Base-by-base conservation (phyloP, 2,797 vertebrate genomes). In the Danio tinwini region DNA sequence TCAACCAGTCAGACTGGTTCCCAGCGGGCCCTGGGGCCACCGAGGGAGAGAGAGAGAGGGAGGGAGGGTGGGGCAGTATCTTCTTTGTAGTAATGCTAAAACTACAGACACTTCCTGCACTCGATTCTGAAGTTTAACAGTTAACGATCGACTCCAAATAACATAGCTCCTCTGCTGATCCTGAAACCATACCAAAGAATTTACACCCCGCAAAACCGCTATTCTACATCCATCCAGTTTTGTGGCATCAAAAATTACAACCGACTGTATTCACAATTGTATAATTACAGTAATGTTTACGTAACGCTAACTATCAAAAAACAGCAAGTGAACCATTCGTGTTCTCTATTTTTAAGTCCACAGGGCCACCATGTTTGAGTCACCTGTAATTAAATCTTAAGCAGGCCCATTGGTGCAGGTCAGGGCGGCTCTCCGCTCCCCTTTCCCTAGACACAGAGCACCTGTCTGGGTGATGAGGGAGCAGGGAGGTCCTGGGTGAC, bases 1-100 rank as follows among this genome's bases (percentile, higher is more conserved):
- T 80, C 21, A 92, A 93, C 92, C 91, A 91, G 92, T 93, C 84
- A 5, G 82, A 93, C 91, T 90, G 90, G 92, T 94, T 93, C 89
- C 86, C 86, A 89, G 81, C 80, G 16, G 56, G 88, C 87, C 90
- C 86, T 71, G n/a, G 85, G 88, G 90, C 87, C 83, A 86, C 62
- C 44, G 21, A 73, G 67, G 40, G 59, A 19, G 65, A 45, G 52
- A 45, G 77, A 68, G 82, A 17, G 52, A 50, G 82, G 17, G 52
- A 50, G 37, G 67, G 44, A 72, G 82, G 76, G 73, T 45, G 59
- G 50, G 81, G 72, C 83, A 17, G 55, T 29, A 21, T 78, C 42
- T 62, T 71, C 80, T 74, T 71, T 78, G 62, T 74, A 40, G 53
- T 62, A 74, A 73, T 5, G 21, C 17, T 44, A 59, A 59, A 69